Conservation (phyloP, 1,140 invertebrate genomes). For the Plectus sambesii region DNA sequence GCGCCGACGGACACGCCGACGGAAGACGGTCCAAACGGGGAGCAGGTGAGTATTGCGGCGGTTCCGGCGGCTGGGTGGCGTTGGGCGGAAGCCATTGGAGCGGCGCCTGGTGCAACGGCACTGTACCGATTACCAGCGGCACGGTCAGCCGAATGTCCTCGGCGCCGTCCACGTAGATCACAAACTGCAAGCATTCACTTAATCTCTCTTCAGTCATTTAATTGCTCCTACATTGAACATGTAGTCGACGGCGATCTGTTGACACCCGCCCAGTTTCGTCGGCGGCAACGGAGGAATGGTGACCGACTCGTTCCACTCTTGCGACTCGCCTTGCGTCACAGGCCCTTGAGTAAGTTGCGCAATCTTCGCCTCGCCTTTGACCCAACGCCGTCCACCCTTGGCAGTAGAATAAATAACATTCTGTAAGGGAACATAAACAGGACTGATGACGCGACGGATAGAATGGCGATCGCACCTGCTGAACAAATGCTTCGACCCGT, state of each 20-base stretch:
- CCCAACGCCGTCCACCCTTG: neutral
- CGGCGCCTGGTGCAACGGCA: neutral
- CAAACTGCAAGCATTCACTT: neutral
- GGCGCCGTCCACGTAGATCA: neutral
- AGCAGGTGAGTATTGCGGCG: neutral
- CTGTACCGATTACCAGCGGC: neutral
- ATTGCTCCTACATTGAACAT: neutral
- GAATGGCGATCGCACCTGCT: neutral
- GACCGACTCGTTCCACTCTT: neutral
- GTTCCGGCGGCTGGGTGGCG: neutral
- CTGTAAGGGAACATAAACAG: neutral
- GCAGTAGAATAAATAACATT: neutral
- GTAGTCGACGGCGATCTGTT: neutral
- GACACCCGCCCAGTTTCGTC: neutral
- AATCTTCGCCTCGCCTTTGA: neutral
- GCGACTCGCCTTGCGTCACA: neutral
- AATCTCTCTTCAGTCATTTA: neutral
- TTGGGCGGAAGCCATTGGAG: neutral
- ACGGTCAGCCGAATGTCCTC: neutral
- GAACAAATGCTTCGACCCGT: neutral
- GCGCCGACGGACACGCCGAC: neutral
- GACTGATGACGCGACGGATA: neutral
- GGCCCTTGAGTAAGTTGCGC: neutral
- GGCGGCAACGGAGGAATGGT: neutral
- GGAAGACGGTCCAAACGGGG: too few relatives aligned